A percentile compares a stretch with the other conserved stretches of the same genome.
phyloP scores from a whole-genome alignment of 2,113 vertebrate species.

The Platichthys flesus region DNA sequence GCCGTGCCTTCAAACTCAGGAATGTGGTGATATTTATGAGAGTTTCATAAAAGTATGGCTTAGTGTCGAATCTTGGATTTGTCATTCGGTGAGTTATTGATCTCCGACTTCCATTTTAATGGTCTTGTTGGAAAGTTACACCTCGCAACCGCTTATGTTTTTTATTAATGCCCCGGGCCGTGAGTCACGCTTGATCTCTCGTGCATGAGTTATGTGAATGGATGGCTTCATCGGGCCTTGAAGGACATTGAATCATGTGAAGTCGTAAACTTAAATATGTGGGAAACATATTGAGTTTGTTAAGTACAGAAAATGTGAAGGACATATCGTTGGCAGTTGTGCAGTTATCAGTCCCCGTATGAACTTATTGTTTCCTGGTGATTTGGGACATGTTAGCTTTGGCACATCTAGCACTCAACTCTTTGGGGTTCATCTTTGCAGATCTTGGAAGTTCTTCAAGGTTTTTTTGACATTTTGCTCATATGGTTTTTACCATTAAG shows the following conservation, averaged over 20 bases:
- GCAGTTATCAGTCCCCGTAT: not conserved
- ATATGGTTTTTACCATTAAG: not conserved
- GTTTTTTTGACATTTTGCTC: not conserved
- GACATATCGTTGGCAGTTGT: not conserved
- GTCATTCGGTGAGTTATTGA: constrained; percentile 14
- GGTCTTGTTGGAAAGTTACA: constrained; percentile 7
- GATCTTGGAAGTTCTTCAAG: not conserved
- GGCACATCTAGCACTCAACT: no score
- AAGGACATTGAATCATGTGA: constrained; percentile 43
- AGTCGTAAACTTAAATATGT: not conserved
- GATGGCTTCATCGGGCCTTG: constrained; percentile 36
- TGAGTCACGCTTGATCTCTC: constrained; percentile 44
- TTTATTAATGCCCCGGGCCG: constrained; percentile 44
- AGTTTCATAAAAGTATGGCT: not conserved
- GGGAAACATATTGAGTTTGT: constrained; percentile 2
- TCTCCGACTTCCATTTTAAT: constrained; percentile 10
- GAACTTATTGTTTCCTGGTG: not conserved
- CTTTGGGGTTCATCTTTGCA: not conserved
- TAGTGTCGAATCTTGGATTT: not conserved
- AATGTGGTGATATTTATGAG: not conserved
- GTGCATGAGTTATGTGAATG: constrained; percentile 46
- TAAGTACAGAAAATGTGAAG: not conserved
- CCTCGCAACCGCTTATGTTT: constrained; percentile 2
- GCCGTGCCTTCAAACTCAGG: not conserved
- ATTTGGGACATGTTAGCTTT: not conserved